A percentile compares a stretch with the other conserved stretches of the same genome.
Conservation (phyloP, 2,797 vertebrate genomes). For the Acridotheres tristis region DNA sequence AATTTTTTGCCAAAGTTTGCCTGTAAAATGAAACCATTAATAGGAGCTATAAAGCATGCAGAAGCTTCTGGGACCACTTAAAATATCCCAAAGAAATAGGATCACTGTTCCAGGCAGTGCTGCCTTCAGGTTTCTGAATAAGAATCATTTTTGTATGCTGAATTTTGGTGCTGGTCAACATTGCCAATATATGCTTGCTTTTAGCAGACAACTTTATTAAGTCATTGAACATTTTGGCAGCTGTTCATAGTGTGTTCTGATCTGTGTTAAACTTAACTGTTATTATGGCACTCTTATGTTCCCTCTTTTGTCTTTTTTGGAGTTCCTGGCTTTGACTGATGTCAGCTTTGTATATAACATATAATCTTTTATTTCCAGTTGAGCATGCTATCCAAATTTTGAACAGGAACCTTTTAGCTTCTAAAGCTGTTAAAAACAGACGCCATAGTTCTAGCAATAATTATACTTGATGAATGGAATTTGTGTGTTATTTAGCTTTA, state of each 20-base stretch:
- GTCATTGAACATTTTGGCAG: not conserved
- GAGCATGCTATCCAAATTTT: not conserved
- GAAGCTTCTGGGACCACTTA: not conserved
- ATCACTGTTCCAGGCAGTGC: not conserved
- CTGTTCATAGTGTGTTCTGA: not conserved
- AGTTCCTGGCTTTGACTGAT: not conserved
- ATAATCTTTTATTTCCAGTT: not conserved
- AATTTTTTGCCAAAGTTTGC: not conserved
- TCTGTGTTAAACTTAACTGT: not conserved
- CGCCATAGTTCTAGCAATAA: not conserved
- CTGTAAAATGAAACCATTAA: not conserved
- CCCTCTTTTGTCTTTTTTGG: not conserved
- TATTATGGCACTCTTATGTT: not conserved
- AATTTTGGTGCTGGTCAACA: not conserved
- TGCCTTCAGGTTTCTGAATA: not conserved
- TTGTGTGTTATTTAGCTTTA: constrained; percentile 50
- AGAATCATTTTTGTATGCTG: not conserved
- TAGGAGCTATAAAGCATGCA: not conserved
- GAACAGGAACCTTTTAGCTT: constrained; percentile 40
- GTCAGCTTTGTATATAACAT: not conserved
- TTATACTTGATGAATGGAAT: constrained; percentile 62
- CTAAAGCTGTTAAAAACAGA: constrained; percentile 40
- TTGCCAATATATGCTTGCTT: not conserved
- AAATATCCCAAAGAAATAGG: not conserved
- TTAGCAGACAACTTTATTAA: not conserved